Evolutionary conservation across 2,888 invertebrate species (phyloP).

Genomic region (Machimus atricapillus): DNA sequence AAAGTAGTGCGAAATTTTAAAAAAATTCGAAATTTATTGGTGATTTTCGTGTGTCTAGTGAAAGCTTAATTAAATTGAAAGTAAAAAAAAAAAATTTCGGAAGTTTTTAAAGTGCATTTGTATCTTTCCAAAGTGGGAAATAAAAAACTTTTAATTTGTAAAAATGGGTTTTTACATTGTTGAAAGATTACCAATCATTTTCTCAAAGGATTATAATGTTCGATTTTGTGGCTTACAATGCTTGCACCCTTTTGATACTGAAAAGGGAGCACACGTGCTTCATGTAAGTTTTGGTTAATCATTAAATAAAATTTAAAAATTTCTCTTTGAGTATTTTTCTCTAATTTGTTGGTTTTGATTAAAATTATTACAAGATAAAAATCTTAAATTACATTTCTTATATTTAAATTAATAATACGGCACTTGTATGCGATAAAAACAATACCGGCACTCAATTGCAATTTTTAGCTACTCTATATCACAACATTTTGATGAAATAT

Average conservation of each 20-base stretch:
- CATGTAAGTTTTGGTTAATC: background rate
- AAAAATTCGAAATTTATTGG: background rate
- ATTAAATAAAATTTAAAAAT: too few species aligned
- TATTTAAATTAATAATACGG: too few species aligned
- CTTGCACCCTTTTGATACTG: constrained; percentile 82
- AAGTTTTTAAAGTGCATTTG: background rate
- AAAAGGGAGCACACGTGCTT: constrained; percentile 79
- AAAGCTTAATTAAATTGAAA: background rate
- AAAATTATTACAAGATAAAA: too few species aligned
- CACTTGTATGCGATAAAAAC: too few species aligned
- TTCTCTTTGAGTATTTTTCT: too few species aligned
- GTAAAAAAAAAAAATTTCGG: background rate
- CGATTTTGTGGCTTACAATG: constrained; percentile 77
- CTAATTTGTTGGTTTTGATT: too few species aligned
- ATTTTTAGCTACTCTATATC: too few species aligned
- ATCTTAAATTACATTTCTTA: too few species aligned
- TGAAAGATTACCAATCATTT: constrained; percentile 75
- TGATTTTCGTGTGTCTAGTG: background rate
- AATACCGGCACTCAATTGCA: too few species aligned
- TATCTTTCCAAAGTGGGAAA: background rate
- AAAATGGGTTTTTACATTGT: constrained; percentile 21
- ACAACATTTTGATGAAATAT: too few species aligned
- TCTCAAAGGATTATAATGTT: constrained; percentile 79
- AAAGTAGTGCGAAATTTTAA: background rate
- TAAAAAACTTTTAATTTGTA: background rate